Evolutionary conservation across 2,113 vertebrate genomes (phyloP), one percentile per base, ranked within the genome.

Genomic region (Melospiza georgiana): DNA sequence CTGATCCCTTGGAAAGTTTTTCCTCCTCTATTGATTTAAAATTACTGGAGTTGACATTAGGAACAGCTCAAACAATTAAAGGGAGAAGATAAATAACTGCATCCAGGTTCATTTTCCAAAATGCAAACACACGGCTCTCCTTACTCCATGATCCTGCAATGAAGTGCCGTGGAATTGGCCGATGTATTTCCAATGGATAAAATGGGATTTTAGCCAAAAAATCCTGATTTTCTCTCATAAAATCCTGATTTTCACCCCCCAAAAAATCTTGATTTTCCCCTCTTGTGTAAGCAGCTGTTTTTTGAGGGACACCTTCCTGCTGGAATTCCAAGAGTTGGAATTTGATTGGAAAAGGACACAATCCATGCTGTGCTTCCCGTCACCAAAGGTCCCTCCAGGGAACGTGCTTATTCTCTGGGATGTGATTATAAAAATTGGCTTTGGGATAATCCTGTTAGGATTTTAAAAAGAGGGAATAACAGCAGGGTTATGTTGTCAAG

Each of bases 21-120:
- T 98, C 98, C 98, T 97, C 98, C 98, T 98, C 97, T 99, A 98
- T 99, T 99, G 99, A 99, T 99, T 99, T 99, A 99, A 99, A 99
- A 99, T 99, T 99, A 99, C 98, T 97, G 97, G 98, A 98, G 98
- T 99, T 99, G 99, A 99, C 98, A 98, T 99, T 99, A 99, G 98
- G 98, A 99, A 98, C 98, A 98, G 98, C 98, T 99, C 99, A 99
- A 99, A 99, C 98, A 99, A 98, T 98, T 98, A 98, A 99, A 99
- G 99, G 99, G 98, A 99, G 99, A 99, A 98, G 98, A 99, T 99
- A 98, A 99, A 99, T 99, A 99, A 98, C 98, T 98, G 98, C 98
- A 98, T 99, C 99, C 98, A 99, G 98, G 98, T 98, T 98, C 98
- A 99, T 99, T 99, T 98, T 98, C 98, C 99, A 98, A 98, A 99